phyloP scores from a whole-genome alignment of 2,888 invertebrate genomes.

The Linnaemya vulpina region DNA sequence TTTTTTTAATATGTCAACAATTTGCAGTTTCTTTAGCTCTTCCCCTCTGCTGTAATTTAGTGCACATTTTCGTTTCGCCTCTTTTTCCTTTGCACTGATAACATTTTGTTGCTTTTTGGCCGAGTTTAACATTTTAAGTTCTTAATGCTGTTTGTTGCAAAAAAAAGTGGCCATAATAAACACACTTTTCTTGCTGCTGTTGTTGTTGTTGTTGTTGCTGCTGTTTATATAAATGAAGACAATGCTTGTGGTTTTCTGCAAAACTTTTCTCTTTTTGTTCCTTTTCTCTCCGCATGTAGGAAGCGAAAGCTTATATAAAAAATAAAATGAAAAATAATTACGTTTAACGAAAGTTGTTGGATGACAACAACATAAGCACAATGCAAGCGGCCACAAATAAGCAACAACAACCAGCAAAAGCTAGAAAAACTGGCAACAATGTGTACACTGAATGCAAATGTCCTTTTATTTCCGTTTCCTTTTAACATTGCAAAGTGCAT shows the following conservation, averaged over 20 bases:
- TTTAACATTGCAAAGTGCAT: conserved; percentile 68
- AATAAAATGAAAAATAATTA: conserved; percentile 27
- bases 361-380: conserved; percentile 59
- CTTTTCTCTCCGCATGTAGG: background rate
- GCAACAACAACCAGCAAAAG: conserved; percentile 4
- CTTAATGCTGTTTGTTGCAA: conserved; percentile 47
- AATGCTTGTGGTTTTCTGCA: conserved; percentile 23
- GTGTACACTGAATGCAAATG: conserved; percentile 66
- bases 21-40: conserved; percentile 3
- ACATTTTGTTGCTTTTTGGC: conserved; percentile 24
- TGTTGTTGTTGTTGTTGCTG: too few species aligned
- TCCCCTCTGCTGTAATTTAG: conserved; percentile 31
- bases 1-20: background rate
- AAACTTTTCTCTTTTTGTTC: conserved; percentile 5
- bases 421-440: conserved; percentile 32
- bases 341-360: conserved; percentile 42
- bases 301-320: background rate
- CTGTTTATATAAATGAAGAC: conserved; percentile 1
- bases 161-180: conserved; percentile 43
- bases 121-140: background rate
- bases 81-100: conserved; percentile 32
- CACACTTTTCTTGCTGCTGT: background rate
- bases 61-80: conserved; percentile 40
- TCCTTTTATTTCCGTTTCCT: conserved; percentile 70
- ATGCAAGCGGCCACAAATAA: conserved; percentile 31